phyloP scores from a whole-genome alignment of 2,797 vertebrate species.

The Parotocinclus haroldoi region DNA sequence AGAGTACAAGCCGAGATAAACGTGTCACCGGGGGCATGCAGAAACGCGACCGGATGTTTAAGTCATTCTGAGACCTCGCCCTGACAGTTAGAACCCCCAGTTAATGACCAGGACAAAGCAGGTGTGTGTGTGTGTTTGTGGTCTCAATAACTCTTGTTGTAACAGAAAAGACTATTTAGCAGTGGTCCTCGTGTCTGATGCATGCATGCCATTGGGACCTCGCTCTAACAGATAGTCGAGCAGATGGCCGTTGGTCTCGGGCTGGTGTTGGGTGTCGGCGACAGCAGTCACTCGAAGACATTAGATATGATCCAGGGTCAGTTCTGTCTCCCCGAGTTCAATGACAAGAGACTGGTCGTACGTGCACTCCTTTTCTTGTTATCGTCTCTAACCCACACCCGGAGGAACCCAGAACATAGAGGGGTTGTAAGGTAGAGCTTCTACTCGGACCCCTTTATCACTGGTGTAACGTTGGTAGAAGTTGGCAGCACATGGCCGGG shows the following conservation, averaged over 20 bases:
- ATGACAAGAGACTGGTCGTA: not conserved
- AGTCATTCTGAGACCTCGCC: no score
- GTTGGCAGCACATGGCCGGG: not conserved
- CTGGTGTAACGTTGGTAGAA: not conserved
- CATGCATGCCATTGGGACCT: not conserved
- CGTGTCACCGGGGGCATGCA: no score
- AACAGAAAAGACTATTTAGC: no score
- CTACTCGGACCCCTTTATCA: not conserved
- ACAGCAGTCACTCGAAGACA: conserved; percentile 40
- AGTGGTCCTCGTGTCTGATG: conserved; percentile 12
- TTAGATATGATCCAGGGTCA: conserved; percentile 24
- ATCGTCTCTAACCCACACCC: not conserved
- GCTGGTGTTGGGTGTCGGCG: conserved; percentile 56
- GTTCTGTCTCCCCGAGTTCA: conserved; percentile 23
- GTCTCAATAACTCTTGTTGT: no score
- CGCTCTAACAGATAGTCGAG: conserved; percentile 1
- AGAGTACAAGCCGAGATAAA: no score
- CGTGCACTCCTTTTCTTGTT: no score
- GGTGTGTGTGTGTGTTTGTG: no score
- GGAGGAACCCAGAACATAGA: not conserved
- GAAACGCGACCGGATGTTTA: no score
- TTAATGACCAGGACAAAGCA: no score
- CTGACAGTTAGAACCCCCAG: no score
- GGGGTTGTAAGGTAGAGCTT: not conserved
- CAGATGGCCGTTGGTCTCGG: conserved; percentile 13